Conservation (phyloP, 2,888 invertebrate genomes). For the Spodoptera picta region DNA sequence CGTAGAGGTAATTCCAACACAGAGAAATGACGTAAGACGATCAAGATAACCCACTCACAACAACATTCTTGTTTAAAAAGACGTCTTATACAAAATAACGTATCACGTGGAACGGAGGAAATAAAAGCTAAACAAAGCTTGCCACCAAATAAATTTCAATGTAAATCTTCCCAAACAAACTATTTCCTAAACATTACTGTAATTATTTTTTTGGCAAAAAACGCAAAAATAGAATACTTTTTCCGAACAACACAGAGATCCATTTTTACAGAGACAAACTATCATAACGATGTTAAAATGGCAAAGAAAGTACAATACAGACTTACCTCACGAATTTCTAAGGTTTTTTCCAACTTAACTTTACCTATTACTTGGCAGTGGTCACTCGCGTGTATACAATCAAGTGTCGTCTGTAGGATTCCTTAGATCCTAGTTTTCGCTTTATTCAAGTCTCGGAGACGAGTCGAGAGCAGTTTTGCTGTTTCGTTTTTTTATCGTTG, state of each 20-base stretch:
- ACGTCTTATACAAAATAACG: conserved; percentile 8
- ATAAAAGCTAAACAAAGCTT: neutral
- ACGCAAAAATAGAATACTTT: conserved; percentile 1
- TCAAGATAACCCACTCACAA: conserved; percentile 41
- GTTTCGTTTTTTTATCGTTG: conserved; percentile 48
- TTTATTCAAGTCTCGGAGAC: conserved; percentile 62
- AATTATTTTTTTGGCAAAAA: conserved; percentile 3
- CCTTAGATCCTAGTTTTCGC: conserved; percentile 62
- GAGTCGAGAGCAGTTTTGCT: conserved; percentile 55
- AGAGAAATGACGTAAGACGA: conserved; percentile 40
- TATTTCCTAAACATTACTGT: conserved; percentile 1
- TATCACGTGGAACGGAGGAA: conserved; percentile 8
- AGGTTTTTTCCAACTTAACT: conserved; percentile 41
- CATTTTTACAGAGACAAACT: neutral
- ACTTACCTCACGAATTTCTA: conserved; percentile 29
- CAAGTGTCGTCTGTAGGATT: conserved; percentile 65
- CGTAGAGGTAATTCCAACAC: conserved; percentile 38
- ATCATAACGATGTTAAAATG: conserved; percentile 25
- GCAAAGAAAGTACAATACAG: conserved; percentile 31
- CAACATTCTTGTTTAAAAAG: conserved; percentile 28
- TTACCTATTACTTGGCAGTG: conserved; percentile 57
- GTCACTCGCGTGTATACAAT: conserved; percentile 66
- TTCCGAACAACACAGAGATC: conserved; percentile 11
- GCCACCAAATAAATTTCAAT: neutral
- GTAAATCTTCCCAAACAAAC: neutral